Evolutionary conservation across 2,888 invertebrate genomes (phyloP).

Genomic region (Nymphalis c-album): DNA sequence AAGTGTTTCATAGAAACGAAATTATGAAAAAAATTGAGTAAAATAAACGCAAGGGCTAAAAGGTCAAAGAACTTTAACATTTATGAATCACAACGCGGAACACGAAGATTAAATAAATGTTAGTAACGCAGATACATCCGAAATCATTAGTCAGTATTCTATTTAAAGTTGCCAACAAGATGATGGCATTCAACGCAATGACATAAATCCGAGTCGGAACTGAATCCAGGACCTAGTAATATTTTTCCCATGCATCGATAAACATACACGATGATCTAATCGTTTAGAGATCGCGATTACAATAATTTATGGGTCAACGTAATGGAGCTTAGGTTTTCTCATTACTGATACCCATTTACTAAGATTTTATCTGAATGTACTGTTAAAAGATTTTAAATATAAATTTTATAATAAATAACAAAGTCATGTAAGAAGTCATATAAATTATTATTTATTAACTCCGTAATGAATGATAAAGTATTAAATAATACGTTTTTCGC

Average conservation of each 20-base stretch:
- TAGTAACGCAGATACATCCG: conserved; percentile 18
- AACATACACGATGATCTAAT: conserved; percentile 46
- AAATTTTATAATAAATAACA: not conserved
- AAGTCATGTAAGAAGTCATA: too few species aligned
- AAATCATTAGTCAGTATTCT: conserved; percentile 24
- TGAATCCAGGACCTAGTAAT: conserved; percentile 44
- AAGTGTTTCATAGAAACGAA: too few species aligned
- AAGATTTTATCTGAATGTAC: conserved; percentile 9
- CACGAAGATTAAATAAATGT: conserved; percentile 5
- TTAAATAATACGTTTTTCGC: too few species aligned
- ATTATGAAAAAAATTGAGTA: not conserved
- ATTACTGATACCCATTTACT: conserved; percentile 21
- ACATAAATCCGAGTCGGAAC: conserved; percentile 50
- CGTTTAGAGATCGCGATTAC: conserved; percentile 25
- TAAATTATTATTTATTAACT: too few species aligned
- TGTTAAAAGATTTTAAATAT: conserved; percentile 3
- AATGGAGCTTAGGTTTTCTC: conserved; percentile 18
- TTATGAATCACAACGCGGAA: conserved; percentile 15
- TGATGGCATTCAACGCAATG: conserved; percentile 47
- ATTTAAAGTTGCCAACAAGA: conserved; percentile 33
- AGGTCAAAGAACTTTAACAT: conserved; percentile 14
- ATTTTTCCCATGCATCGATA: conserved; percentile 44
- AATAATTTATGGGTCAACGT: conserved; percentile 30
- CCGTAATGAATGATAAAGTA: too few species aligned
- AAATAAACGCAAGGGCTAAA: conserved; percentile 2